Conservation (phyloP, 2,888 invertebrate genomes). For the Holacanthella duospinosa region DNA sequence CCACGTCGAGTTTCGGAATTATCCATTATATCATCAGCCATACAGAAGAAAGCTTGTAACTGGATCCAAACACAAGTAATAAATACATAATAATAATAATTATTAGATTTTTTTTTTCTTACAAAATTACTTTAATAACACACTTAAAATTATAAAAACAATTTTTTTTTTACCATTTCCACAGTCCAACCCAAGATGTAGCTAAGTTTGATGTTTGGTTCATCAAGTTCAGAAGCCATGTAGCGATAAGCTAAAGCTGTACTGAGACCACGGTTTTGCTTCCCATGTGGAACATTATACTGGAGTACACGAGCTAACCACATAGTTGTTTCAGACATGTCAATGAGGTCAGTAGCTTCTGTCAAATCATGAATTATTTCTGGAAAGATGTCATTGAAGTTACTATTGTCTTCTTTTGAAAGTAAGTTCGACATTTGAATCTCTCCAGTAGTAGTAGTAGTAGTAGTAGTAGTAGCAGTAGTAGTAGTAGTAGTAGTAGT, state of each 20-base stretch:
- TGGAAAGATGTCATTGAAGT: conserved; percentile 80
- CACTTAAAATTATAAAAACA: too few species aligned
- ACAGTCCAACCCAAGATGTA: conserved; percentile 88
- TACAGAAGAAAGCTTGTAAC: conserved; percentile 75
- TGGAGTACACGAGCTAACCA: conserved; percentile 73
- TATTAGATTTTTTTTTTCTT: neutral
- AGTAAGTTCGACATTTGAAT: conserved; percentile 18
- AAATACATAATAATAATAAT: neutral
- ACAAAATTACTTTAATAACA: neutral
- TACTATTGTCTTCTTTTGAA: conserved; percentile 66
- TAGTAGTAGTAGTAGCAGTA: too few species aligned
- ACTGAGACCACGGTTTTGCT: conserved; percentile 69
- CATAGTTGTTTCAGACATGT: conserved; percentile 66
- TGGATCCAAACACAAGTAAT: conserved; percentile 47
- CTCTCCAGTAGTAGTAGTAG: neutral
- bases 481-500: too few species aligned
- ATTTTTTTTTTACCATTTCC: too few species aligned
- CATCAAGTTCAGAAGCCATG: conserved; percentile 47
- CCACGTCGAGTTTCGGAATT: conserved; percentile 69
- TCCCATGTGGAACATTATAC: conserved; percentile 85
- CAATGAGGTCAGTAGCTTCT: conserved; percentile 60
- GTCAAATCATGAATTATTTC: conserved; percentile 75
- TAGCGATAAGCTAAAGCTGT: conserved; percentile 65
- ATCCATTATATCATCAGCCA: conserved; percentile 89
- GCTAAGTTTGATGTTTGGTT: conserved; percentile 65